Percentiles rank a stretch among this genome's conserved stretches.
Evolutionary conservation across 53 echinoderm and acorn worm species (phyloP).

Genomic region (Glandiceps talaboti): DNA sequence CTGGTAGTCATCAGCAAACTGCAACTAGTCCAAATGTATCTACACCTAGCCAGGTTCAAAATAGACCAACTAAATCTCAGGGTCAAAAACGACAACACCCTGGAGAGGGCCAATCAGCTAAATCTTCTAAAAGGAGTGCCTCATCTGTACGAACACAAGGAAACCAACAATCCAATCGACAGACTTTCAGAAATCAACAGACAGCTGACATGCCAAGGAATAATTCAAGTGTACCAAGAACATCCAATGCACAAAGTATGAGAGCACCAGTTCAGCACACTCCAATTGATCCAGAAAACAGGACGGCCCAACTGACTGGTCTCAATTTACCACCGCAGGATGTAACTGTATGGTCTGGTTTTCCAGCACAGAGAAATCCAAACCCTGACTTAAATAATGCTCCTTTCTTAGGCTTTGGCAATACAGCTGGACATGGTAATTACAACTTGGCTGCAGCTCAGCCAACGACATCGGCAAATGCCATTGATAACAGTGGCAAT

Average conservation of each 20-base stretch:
- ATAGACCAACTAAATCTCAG: neutral
- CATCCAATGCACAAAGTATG: neutral
- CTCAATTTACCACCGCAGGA: constrained; percentile 14
- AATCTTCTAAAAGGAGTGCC: neutral
- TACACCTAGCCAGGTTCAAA: neutral
- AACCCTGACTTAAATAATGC: constrained; percentile 8
- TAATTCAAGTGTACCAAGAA: neutral
- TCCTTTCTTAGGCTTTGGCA: constrained; percentile 25
- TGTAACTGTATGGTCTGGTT: constrained; percentile 23
- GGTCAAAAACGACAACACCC: neutral
- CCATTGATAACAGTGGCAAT: constrained; percentile 40
- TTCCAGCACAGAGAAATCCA: constrained; percentile 20
- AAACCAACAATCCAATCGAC: neutral
- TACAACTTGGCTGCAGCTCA: constrained; percentile 36
- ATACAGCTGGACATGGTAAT: constrained; percentile 38
- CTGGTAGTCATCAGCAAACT: neutral
- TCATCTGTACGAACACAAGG: neutral
- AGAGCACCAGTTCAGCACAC: neutral
- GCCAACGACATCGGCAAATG: constrained; percentile 21
- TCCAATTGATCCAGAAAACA: neutral
- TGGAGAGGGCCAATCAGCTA: neutral
- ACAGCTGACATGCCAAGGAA: neutral
- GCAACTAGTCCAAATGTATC: neutral
- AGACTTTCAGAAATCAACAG: neutral
- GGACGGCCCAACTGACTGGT: neutral